These are phyloP conservation scores for Latrodectus elegans DNA, from an alignment of 2,888 invertebrate species.

Conservation along the genomic window DNA sequence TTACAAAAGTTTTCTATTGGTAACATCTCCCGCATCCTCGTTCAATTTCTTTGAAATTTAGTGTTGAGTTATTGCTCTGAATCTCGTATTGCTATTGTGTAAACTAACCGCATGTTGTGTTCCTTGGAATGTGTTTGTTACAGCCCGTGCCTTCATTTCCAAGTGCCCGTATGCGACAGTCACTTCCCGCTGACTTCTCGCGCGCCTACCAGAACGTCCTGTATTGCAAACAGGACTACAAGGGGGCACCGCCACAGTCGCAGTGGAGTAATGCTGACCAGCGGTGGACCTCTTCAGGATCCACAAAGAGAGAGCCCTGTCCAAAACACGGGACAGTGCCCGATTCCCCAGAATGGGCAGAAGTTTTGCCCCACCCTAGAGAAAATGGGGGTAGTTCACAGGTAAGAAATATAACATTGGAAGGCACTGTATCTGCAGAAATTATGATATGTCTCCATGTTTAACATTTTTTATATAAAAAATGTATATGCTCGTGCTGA, in stretches of 20 bases:
- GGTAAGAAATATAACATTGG: constrained; percentile 12
- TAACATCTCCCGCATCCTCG: no score
- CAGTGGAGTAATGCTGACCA: constrained; percentile 47
- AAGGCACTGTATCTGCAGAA: no score
- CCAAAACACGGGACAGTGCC: constrained; percentile 59
- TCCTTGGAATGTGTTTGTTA: background rate
- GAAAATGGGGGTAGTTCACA: constrained; percentile 58
- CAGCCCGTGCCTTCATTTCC: constrained; percentile 62
- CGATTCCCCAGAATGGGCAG: constrained; percentile 54
- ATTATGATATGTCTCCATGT: no score
- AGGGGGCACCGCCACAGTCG: constrained; percentile 9
- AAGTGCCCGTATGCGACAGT: constrained; percentile 62
- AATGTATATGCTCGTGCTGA: no score
- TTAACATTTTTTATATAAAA: no score
- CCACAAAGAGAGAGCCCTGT: constrained; percentile 44
- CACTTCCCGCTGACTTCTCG: constrained; percentile 64
- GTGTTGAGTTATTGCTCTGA: no score
- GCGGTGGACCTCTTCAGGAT: constrained; percentile 31
- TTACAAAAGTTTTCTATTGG: no score
- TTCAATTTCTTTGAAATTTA: no score
- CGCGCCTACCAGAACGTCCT: constrained; percentile 66
- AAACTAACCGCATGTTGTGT: constrained; percentile 15
- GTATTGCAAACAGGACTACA: constrained; percentile 56
- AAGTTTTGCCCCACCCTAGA: constrained; percentile 41
- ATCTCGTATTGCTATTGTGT: background rate